A percentile compares a stretch with the other conserved stretches of the same genome.
Conservation (phyloP, 2,113 vertebrate genomes). For the Calonectris borealis region DNA sequence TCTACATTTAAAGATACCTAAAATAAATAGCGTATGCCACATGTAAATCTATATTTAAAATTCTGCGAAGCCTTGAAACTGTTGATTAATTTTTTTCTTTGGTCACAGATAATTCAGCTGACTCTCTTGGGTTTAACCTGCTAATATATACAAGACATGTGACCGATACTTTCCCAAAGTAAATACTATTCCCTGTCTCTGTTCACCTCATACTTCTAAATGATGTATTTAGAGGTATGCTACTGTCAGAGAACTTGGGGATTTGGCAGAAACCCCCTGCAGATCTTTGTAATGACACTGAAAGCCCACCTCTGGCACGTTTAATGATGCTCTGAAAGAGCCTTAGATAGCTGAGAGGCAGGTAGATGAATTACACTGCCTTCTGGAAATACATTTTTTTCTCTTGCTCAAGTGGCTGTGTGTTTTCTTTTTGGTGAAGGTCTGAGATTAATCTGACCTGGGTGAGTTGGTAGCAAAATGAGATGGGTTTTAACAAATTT, state of each 20-base stretch:
- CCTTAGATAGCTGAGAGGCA: neutral
- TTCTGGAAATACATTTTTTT: neutral
- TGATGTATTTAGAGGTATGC: neutral
- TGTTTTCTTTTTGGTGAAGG: neutral
- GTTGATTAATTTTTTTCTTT: constrained; percentile 23
- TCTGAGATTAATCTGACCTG: neutral
- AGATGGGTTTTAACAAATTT: neutral
- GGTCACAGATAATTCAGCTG: constrained; percentile 3
- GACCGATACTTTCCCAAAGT: constrained; percentile 8
- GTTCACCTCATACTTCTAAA: neutral
- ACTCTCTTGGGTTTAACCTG: constrained; percentile 8
- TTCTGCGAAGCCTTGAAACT: constrained; percentile 15
- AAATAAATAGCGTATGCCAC: constrained; percentile 20
- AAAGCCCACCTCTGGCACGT: neutral
- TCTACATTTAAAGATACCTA: constrained; percentile 20
- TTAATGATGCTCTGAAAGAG: neutral
- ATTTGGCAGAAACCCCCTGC: neutral
- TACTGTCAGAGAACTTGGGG: neutral
- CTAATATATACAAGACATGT: neutral
- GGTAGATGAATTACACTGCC: neutral
- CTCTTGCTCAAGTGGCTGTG: neutral
- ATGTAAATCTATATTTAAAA: constrained; percentile 30
- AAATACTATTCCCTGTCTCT: constrained; percentile 23
- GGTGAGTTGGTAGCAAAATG: neutral
- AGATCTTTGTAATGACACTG: neutral